A percentile compares a stretch with the other conserved stretches of the same genome.
phyloP scores from a whole-genome alignment of 1,140 invertebrate species.

The Hyles euphorbiae region DNA sequence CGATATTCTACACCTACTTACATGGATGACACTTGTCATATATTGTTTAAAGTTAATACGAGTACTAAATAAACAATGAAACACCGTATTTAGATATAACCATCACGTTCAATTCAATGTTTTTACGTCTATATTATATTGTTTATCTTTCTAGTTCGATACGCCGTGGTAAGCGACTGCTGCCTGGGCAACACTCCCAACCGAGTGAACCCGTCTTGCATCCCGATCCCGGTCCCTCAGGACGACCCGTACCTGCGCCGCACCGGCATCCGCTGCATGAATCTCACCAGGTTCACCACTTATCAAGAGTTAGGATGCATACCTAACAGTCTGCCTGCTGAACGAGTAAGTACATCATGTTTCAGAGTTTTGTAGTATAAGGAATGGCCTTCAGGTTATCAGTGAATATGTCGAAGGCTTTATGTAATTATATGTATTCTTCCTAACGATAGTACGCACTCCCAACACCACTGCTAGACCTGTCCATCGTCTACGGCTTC shows the following conservation, averaged over 20 bases:
- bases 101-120: neutral
- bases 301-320: slow-evolving; percentile 24
- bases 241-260: slow-evolving; percentile 29
- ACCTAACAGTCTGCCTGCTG: slow-evolving; percentile 18
- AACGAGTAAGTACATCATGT: slow-evolving; percentile 17
- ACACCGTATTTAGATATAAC: no score
- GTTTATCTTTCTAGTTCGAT: slow-evolving; percentile 16
- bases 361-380: neutral
- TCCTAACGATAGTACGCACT: neutral
- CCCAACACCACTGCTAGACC: slow-evolving; percentile 16
- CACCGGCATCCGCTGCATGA: slow-evolving; percentile 25
- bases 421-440: no score
- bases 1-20: no score
- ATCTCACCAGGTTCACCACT: slow-evolving; percentile 24
- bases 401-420: no score
- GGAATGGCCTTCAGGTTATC: no score
- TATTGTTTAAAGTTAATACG: no score
- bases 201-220: slow-evolving; percentile 17
- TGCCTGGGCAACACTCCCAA: slow-evolving; percentile 25
- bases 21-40: no score
- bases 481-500: slow-evolving; percentile 17
- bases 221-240: slow-evolving; percentile 22
- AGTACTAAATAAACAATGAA: no score
- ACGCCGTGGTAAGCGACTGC: slow-evolving; percentile 21
- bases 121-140: neutral